These are phyloP conservation scores for Orestias chungarensis DNA, from an alignment of 2,797 vertebrate genomes.

Conservation along the genomic window DNA sequence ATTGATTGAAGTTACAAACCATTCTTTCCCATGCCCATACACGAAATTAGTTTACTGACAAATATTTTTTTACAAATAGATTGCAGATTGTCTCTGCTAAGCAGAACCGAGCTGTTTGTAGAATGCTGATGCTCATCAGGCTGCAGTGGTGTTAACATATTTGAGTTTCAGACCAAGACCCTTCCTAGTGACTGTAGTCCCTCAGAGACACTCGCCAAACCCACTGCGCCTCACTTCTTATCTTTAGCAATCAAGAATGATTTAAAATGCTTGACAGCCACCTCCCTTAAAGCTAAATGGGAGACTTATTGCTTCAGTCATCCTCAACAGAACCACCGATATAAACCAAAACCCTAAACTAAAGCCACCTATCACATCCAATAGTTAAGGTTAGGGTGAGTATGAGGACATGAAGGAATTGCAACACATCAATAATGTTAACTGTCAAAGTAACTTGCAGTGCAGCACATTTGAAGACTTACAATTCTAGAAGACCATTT, in stretches of 20 bases:
- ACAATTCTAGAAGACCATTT: slow-evolving; percentile 50
- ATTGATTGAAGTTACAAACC: slow-evolving; percentile 67
- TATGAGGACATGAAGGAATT: slow-evolving; percentile 50
- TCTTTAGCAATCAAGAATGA: slow-evolving; percentile 63
- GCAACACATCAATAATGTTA: slow-evolving; percentile 39
- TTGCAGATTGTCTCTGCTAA: slow-evolving; percentile 50
- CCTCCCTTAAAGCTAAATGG: slow-evolving; percentile 52
- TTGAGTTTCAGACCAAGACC: slow-evolving; percentile 32
- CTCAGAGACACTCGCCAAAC: slow-evolving; percentile 53
- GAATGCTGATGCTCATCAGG: slow-evolving; percentile 49
- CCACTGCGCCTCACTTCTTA: slow-evolving; percentile 44
- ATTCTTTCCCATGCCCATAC: slow-evolving; percentile 47
- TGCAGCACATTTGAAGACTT: slow-evolving; percentile 36
- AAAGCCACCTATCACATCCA: slow-evolving; percentile 45
- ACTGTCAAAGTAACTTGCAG: slow-evolving; percentile 51
- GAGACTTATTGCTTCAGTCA: slow-evolving; percentile 59
- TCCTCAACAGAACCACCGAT: slow-evolving; percentile 53
- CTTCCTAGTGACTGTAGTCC: slow-evolving; percentile 34
- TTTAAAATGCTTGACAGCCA: slow-evolving; percentile 61
- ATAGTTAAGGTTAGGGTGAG: slow-evolving; percentile 46
- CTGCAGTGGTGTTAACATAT: slow-evolving; percentile 26
- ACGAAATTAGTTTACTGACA: slow-evolving; percentile 65
- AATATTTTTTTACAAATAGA: slow-evolving; percentile 69
- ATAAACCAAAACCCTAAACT: slow-evolving; percentile 54
- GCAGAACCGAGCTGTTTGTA: slow-evolving; percentile 46